Base-by-base conservation (phyloP, 2,888 invertebrate genomes). In the Blomia tropicalis region DNA sequence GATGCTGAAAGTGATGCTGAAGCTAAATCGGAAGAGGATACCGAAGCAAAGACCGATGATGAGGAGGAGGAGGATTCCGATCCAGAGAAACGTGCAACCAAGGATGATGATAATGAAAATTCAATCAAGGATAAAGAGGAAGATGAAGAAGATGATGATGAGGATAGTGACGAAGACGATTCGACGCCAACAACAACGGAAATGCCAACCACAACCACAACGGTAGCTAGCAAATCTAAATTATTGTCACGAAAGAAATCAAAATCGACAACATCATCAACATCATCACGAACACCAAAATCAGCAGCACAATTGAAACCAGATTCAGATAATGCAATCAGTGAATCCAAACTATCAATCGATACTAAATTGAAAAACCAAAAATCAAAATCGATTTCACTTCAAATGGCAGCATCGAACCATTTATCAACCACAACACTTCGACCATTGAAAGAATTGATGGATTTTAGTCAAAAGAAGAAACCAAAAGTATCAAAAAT, bases 381-480 rank as follows among this genome's bases (percentile, higher is more conserved):
- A 14, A 47, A 47, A n/a, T 25, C 23, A 22, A 2, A 17, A 31
- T 56, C 29, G n/a, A 2, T 25, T 2, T 14, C 29, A n/a, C n/a
- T 29, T 27, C 19, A 56, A 25, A 3, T 22, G 31, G 29, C 25
- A 23, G 25, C 56, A n/a, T 4, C n/a, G 32, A 43, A 58, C n/a
- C 62, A 62, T 36, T 44, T 56, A 44, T 62, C 62, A n/a, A 62
- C 62, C 1, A 56, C 62, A 22, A 62, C 62, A 1, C 30, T 62
- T 2, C 19, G 62, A 43, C 62, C 62, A 17, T 31, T 62, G 43
- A 62, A 56, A 43, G 62, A 58, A 47, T 25, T 62, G 31, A 58
- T 58, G 58, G 58, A 62, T 27, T 56, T 29, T 54, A n/a, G 17
- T 17, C 14, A 23, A 2, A 58, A 1, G 1, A 27, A 19, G 2